Conservation (phyloP, 2,113 vertebrate species). For the Oreochromis tanganicae region DNA sequence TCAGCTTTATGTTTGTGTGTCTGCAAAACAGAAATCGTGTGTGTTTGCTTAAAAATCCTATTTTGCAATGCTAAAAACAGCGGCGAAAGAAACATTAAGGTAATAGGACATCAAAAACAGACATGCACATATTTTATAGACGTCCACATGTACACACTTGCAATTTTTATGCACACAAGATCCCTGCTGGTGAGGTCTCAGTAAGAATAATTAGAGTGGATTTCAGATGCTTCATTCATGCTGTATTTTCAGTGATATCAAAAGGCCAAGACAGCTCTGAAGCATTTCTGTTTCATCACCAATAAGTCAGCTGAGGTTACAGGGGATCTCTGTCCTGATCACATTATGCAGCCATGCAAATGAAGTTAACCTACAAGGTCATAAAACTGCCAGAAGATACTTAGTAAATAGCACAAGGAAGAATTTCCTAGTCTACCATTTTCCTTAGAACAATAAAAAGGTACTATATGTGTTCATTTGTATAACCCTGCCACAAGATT, state of each 20-base stretch:
- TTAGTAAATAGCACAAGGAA: not conserved
- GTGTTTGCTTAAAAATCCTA: not conserved
- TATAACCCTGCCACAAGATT: not conserved
- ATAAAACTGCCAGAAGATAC: not conserved
- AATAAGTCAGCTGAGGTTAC: not conserved
- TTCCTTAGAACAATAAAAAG: not conserved
- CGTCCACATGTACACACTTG: not conserved
- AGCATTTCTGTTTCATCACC: not conserved
- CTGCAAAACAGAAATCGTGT: not conserved
- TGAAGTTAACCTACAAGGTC: not conserved
- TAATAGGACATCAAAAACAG: not conserved
- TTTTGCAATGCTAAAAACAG: not conserved
- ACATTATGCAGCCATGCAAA: not conserved
- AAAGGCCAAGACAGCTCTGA: too few relatives aligned
- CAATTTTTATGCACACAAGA: not conserved
- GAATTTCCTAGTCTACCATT: not conserved
- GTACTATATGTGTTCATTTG: not conserved
- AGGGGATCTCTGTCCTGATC: slow-evolving; percentile 1
- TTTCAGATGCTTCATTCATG: not conserved
- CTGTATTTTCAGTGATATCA: not conserved
- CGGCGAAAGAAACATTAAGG: not conserved
- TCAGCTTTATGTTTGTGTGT: not conserved
- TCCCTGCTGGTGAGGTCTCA: not conserved
- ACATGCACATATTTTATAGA: not conserved
- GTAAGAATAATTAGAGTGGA: not conserved